These are phyloP conservation scores for Decapterus maruadsi DNA, from an alignment of 2,797 vertebrate species.

Conservation along the genomic window DNA sequence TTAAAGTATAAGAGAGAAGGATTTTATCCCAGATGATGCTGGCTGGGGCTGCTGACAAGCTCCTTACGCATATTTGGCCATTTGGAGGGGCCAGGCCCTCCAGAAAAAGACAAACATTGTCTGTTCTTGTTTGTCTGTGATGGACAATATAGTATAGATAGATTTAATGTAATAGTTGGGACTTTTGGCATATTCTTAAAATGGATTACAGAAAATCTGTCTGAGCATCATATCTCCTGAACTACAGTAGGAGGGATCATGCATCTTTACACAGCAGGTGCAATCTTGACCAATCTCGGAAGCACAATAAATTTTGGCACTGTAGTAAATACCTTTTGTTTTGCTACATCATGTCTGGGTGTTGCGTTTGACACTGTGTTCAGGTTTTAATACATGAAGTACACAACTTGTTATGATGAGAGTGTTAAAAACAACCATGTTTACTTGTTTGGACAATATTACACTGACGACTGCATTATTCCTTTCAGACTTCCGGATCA, in stretches of 20 bases:
- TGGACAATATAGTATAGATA: not conserved
- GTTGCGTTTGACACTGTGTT: not conserved
- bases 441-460: constrained; percentile 7
- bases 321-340: not conserved
- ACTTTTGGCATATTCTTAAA: not conserved
- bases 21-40: not conserved
- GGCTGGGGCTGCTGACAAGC: not conserved
- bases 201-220: not conserved
- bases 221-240: not conserved
- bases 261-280: not conserved
- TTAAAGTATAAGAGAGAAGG: not conserved
- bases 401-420: not conserved
- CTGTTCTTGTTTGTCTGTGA: not conserved
- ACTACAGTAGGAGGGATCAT: not conserved
- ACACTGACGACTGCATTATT: too few relatives aligned
- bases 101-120: not conserved
- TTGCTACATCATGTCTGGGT: not conserved
- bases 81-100: not conserved
- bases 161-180: not conserved
- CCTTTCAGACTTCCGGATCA: not conserved
- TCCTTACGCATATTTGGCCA: not conserved
- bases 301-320: constrained; percentile 4
- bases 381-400: constrained; percentile 4
- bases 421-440: constrained; percentile 3
- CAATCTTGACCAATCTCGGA: not conserved